Percentiles rank a stretch among this genome's conserved stretches.
phyloP scores from a whole-genome alignment of 23 tunicate genomes.

The Botrylloides violaceus region DNA sequence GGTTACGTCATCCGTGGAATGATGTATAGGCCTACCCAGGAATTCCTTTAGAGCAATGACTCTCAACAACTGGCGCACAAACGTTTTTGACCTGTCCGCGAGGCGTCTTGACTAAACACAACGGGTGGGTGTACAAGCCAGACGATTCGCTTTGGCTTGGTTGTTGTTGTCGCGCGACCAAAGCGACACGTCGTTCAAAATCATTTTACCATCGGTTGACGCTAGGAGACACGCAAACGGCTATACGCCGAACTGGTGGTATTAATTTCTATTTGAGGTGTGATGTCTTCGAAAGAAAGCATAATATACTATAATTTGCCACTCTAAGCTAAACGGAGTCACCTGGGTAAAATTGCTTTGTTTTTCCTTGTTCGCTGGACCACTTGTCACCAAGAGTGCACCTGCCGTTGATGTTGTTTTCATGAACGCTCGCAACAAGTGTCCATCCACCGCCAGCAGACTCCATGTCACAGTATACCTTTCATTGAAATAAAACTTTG shows the following conservation, averaged over 20 bases:
- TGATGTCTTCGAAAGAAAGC: neutral
- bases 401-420: conserved; percentile 60
- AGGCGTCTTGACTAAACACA: too few relatives aligned
- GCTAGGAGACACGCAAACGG: neutral
- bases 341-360: conserved; percentile 11
- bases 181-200: too few relatives aligned
- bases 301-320: neutral
- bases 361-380: conserved; percentile 57
- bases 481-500: neutral
- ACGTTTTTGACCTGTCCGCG: too few relatives aligned
- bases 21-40: too few relatives aligned
- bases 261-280: neutral
- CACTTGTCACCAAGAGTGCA: conserved; percentile 54
- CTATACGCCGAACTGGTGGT: too few relatives aligned
- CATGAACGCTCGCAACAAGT: conserved; percentile 47
- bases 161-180: too few relatives aligned
- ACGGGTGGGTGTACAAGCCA: too few relatives aligned
- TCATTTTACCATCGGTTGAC: too few relatives aligned
- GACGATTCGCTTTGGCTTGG: too few relatives aligned
- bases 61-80: too few relatives aligned
- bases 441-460: conserved; percentile 61
- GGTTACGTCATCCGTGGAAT: neutral
- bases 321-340: too few relatives aligned
- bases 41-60: too few relatives aligned
- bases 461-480: conserved; percentile 62